phyloP scores from a whole-genome alignment of 2,113 vertebrate genomes.

The Microcebus ravelobensis region DNA sequence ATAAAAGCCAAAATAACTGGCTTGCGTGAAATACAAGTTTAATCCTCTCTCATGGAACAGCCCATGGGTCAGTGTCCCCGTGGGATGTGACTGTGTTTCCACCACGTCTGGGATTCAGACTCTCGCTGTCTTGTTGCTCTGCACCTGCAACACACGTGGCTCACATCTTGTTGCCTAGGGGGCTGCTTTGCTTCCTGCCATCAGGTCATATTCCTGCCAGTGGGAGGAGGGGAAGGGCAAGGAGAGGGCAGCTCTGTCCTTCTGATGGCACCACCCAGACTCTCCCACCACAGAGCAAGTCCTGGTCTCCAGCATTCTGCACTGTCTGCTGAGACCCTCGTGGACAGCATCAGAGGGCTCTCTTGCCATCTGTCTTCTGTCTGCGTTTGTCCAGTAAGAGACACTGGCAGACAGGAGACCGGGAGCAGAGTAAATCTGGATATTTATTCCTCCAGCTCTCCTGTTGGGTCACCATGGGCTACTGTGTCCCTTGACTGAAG shows the following conservation, averaged over 20 bases:
- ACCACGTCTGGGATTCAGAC: neutral
- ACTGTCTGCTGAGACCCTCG: too few species aligned
- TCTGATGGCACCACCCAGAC: neutral
- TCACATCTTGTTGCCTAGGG: neutral
- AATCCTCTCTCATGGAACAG: neutral
- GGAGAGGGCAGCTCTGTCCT: neutral
- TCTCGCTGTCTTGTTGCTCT: neutral
- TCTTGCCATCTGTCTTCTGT: neutral
- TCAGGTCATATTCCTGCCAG: neutral
- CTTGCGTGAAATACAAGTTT: neutral
- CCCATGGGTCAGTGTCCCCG: too few species aligned
- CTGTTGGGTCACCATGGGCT: neutral
- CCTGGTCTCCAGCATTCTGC: neutral
- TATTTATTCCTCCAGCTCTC: neutral
- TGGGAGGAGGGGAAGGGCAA: neutral
- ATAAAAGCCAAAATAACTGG: neutral
- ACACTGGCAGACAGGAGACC: neutral
- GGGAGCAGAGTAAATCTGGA: neutral
- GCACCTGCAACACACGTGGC: neutral
- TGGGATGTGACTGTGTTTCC: neutral
- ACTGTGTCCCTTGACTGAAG: neutral
- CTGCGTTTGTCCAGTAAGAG: neutral
- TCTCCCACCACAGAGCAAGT: neutral
- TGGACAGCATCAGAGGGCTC: neutral
- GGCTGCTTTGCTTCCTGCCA: neutral